A percentile compares a stretch with the other conserved stretches of the same genome.
Conservation (phyloP, 2,113 vertebrate genomes). For the Thinocorus orbignyianus region DNA sequence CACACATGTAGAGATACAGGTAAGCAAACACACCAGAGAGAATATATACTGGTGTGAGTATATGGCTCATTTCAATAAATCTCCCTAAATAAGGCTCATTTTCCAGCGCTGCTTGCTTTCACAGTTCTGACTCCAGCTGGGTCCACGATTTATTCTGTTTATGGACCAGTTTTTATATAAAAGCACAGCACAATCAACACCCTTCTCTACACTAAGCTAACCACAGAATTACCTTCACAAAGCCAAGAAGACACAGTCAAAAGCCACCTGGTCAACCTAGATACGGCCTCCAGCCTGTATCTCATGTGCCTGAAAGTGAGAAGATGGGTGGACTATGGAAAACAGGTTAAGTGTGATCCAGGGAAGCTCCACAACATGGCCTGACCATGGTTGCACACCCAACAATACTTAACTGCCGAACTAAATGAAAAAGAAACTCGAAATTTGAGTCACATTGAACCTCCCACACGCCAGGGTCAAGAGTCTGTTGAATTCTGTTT, state of each 20-base stretch:
- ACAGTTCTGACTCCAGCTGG: neutral
- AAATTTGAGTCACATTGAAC: neutral
- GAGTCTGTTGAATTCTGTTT: neutral
- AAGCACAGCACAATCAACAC: neutral
- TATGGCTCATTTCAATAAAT: neutral
- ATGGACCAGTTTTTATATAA: neutral
- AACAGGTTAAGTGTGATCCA: neutral
- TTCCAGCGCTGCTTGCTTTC: neutral
- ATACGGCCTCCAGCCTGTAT: neutral
- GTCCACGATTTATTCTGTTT: neutral
- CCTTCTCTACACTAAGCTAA: neutral
- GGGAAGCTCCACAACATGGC: fast-evolving
- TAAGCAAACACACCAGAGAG: neutral
- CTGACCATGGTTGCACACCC: neutral
- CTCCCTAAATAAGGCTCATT: neutral
- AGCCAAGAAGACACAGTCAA: neutral
- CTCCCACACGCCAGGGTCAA: neutral
- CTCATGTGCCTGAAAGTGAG: neutral
- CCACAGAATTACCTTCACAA: neutral
- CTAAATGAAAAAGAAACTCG: neutral
- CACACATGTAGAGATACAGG: neutral
- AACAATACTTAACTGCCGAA: neutral
- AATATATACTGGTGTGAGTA: neutral
- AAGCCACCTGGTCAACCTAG: neutral
- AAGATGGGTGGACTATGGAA: neutral